These are phyloP conservation scores for Chrysemys picta DNA, from an alignment of 2,113 vertebrate species.

Conservation along the genomic window DNA sequence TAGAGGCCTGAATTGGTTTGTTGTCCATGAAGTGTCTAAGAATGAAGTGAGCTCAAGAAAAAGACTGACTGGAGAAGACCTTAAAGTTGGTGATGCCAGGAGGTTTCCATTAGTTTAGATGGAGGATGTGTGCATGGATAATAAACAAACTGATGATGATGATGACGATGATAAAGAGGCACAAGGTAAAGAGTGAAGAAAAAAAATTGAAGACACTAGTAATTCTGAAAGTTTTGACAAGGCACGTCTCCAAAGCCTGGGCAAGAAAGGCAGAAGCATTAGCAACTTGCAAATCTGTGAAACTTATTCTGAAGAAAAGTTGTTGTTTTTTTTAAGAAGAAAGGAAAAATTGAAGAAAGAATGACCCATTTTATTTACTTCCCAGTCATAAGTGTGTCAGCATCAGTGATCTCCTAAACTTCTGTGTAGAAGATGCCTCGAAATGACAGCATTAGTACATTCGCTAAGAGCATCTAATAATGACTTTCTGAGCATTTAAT, in stretches of 20 bases:
- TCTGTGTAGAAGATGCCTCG: neutral
- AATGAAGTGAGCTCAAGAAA: neutral
- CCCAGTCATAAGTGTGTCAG: neutral
- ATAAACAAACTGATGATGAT: neutral
- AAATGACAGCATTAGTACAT: neutral
- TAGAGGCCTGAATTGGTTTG: neutral
- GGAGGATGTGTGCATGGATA: accelerated
- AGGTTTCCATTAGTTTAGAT: neutral
- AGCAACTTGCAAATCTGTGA: neutral
- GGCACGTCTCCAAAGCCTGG: neutral
- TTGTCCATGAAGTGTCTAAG: neutral
- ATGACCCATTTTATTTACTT: neutral
- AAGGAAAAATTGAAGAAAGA: neutral
- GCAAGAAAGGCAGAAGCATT: neutral
- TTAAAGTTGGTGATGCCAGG: neutral
- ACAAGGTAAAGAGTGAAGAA: neutral
- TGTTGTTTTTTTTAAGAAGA: neutral
- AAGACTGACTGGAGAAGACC: neutral
- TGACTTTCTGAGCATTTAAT: neutral
- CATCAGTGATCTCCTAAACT: neutral
- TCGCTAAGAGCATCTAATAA: neutral
- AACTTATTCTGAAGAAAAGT: neutral
- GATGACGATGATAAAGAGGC: neutral
- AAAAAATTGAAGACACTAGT: neutral
- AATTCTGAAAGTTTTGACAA: neutral